Percentiles rank a stretch among this genome's conserved stretches.
These are phyloP conservation scores for Rana temporaria DNA, from an alignment of 2,113 vertebrate genomes.

Conservation along the genomic window DNA sequence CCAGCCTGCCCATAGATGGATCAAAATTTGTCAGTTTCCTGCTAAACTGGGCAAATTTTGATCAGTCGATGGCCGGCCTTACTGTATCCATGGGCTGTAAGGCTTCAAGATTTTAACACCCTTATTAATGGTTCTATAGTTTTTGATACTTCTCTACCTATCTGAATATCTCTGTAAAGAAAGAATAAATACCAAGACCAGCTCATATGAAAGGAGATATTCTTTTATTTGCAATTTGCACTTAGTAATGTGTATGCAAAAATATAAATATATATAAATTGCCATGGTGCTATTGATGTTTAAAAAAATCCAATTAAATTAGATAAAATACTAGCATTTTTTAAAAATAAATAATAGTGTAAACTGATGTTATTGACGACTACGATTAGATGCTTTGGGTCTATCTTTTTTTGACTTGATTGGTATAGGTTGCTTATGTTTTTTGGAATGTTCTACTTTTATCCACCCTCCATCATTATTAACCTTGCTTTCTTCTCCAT, in stretches of 20 bases:
- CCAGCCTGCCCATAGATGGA: no score
- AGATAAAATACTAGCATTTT: conserved; percentile 31
- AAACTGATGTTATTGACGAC: conserved; percentile 70
- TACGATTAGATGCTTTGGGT: conserved; percentile 73
- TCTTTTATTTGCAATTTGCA: conserved; percentile 14
- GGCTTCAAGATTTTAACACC: no score
- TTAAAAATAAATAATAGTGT: conserved; percentile 10
- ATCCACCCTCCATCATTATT: conserved; percentile 88
- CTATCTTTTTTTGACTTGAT: conserved; percentile 80
- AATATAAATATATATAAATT: conserved; percentile 46
- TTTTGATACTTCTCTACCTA: no score
- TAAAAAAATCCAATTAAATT: conserved; percentile 24
- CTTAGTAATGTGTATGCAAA: background rate
- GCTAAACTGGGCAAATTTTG: no score
- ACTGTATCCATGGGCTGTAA: no score
- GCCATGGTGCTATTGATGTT: conserved; percentile 3
- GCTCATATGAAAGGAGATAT: background rate
- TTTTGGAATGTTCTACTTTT: conserved; percentile 87
- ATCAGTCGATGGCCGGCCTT: no score
- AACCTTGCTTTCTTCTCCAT: conserved; percentile 75
- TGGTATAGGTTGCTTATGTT: conserved; percentile 74
- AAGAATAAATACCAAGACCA: conserved; percentile 1
- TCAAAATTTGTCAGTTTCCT: no score
- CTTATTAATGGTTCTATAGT: no score
- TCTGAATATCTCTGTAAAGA: background rate